These are phyloP conservation scores for Smutsia gigantea DNA, from an alignment of 2,797 vertebrate genomes.

Conservation along the genomic window DNA sequence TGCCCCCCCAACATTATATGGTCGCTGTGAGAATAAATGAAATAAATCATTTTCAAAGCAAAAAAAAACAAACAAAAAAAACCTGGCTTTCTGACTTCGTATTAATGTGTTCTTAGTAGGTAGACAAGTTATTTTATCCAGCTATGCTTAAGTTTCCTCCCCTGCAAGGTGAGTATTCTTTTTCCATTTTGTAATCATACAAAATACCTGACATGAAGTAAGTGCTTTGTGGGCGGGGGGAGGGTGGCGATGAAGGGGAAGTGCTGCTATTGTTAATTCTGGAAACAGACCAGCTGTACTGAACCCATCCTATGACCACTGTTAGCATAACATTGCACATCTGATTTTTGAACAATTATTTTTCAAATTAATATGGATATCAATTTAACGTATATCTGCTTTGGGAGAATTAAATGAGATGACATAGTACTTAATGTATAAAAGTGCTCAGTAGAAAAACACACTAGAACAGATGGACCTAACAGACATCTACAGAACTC, in stretches of 20 bases:
- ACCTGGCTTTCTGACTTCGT: no score
- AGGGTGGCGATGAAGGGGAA: not conserved
- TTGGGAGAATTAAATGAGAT: not conserved
- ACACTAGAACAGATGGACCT: no score
- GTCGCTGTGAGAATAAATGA: no score
- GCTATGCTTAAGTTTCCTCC: not conserved
- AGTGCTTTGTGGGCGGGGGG: not conserved
- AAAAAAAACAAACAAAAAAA: no score
- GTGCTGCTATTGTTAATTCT: not conserved
- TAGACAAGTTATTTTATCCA: not conserved
- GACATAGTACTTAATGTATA: not conserved
- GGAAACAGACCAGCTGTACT: not conserved
- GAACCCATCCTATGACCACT: not conserved
- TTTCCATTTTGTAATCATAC: not conserved
- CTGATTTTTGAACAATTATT: not conserved
- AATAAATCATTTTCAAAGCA: no score
- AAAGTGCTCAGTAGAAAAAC: not conserved
- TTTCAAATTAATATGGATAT: not conserved
- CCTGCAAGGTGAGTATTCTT: not conserved
- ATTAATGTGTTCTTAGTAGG: not conserved
- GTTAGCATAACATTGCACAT: not conserved
- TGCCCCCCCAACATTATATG: no score
- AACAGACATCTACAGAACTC: no score
- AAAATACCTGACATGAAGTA: not conserved
- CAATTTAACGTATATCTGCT: not conserved